phyloP scores from a whole-genome alignment of 2,113 vertebrate species.

The Gavia stellata region DNA sequence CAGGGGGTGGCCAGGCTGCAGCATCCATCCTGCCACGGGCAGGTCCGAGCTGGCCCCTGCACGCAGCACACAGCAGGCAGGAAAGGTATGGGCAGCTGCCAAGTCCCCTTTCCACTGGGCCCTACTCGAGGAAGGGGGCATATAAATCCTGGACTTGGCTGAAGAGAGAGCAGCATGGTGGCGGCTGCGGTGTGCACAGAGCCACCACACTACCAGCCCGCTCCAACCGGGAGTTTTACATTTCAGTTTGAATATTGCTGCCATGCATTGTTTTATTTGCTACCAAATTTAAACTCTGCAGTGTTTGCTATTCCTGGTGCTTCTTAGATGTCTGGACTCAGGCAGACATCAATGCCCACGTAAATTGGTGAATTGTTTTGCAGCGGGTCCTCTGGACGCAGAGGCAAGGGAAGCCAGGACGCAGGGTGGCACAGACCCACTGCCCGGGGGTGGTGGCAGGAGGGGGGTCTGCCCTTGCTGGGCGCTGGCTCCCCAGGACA shows the following conservation, averaged over 20 bases:
- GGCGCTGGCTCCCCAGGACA: neutral
- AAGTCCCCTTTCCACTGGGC: neutral
- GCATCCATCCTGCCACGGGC: neutral
- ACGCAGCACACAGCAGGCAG: fast-evolving
- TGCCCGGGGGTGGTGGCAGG: neutral
- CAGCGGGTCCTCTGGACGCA: fast-evolving
- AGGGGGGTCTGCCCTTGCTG: fast-evolving
- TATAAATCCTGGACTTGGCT: neutral
- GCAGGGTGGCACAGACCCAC: fast-evolving
- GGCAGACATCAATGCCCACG: neutral
- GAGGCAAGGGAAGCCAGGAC: neutral
- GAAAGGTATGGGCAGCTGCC: neutral
- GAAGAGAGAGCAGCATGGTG: neutral
- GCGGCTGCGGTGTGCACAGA: neutral
- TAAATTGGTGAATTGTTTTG: neutral
- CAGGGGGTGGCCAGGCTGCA: neutral
- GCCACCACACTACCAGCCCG: neutral
- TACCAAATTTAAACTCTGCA: neutral
- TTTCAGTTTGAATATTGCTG: neutral
- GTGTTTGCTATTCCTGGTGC: neutral
- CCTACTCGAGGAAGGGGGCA: neutral
- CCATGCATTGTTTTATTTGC: neutral
- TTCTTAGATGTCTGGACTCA: neutral
- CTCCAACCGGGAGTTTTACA: neutral
- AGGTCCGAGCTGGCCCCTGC: fast-evolving